Conservation (phyloP, 2,888 invertebrate species). For the Ectobius pallidus region DNA sequence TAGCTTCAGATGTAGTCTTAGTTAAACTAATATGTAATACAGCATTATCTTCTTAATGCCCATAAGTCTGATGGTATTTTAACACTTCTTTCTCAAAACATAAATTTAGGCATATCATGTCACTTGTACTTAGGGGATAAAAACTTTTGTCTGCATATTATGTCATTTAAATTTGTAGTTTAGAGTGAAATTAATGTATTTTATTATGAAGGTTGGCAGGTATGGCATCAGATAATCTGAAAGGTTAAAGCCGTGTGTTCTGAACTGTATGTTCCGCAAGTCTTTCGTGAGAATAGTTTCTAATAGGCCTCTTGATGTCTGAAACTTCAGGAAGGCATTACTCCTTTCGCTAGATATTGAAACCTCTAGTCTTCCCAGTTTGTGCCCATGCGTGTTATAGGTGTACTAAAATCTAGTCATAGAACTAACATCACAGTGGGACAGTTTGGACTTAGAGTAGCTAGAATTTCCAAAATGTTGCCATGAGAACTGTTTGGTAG, state of each 20-base stretch:
- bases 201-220: too few species aligned
- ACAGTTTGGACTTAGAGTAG: not conserved
- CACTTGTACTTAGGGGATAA: too few species aligned
- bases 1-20: too few species aligned
- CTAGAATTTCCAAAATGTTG: not conserved
- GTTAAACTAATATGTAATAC: too few species aligned
- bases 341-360: not conserved
- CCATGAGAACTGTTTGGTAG: not conserved
- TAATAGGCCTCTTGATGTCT: not conserved
- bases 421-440: not conserved
- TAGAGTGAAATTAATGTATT: too few species aligned
- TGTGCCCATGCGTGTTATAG: not conserved
- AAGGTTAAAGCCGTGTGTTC: not conserved
- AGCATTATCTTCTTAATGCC: too few species aligned
- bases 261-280: conserved; percentile 4
- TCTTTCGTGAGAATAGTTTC: not conserved
- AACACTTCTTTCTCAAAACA: too few species aligned
- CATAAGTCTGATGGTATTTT: too few species aligned
- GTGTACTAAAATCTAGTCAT: conserved; percentile 1
- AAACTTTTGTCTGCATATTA: too few species aligned
- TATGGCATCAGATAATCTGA: not conserved
- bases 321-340: not conserved
- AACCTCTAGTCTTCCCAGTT: conserved; percentile 2
- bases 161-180: too few species aligned
- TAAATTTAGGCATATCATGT: too few species aligned